Evolutionary conservation across 2,888 invertebrate genomes (phyloP), one percentile per base, ranked within the genome.

Genomic region (Coelopa pilipes): DNA sequence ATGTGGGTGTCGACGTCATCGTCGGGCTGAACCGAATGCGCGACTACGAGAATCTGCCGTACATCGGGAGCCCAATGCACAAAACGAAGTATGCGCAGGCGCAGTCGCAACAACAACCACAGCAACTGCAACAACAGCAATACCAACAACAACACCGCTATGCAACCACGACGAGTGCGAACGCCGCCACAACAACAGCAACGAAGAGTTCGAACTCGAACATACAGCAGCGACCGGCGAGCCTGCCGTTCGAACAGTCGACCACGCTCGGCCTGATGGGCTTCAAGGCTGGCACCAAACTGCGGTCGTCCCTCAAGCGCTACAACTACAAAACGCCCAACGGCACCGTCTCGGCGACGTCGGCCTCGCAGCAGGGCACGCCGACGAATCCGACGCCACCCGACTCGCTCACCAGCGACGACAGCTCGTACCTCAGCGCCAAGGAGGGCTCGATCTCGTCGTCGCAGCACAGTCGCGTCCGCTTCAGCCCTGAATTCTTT

Each of bases 381-480:
- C 94, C 95, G 19, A 94, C 94, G 0, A 94, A 94, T 85, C 93
- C 94, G 1, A 95, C 96, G 9, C 95, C 96, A 0, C 95, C 95
- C 0, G 96, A 95, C 81, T 94, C 94, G 78, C 83, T 95, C 75
- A 93, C 94, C 0, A 94, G 95, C 82, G 96, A 96, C 81, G 96
- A 96, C 83, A 94, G 94, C 82, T 95, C 95, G 60, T 96, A 96
- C 86, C 92, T 95, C 79, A 96, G 96, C 11, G 96, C 96, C 19
- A 91, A 94, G 82, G 95, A 94, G 82, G 92, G 89, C 76, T 89
- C 90, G 0, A 90, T 91, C 15, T 89, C 91, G 75, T 89, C 91
- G 75, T 92, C 92, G 45, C 92, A 92, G n/a, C 91, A 91, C 76
- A 91, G 92, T 55, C 89, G 94, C 15, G 95, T 93, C 74, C 89